These are phyloP conservation scores for Cotesia chilonis DNA, from an alignment of 1,140 invertebrate species.

Conservation along the genomic window DNA sequence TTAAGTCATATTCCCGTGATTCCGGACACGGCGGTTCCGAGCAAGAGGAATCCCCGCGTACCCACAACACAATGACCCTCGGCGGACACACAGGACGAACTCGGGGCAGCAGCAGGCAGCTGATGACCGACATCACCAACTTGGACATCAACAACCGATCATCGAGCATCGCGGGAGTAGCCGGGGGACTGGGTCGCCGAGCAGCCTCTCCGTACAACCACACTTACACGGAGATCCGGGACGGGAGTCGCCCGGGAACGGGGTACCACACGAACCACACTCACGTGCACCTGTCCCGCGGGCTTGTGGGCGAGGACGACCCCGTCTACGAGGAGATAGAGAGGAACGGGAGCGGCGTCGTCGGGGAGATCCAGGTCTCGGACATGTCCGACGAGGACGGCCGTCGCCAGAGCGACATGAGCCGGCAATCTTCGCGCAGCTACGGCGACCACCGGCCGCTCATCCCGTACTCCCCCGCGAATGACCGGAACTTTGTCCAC, in stretches of 20 bases:
- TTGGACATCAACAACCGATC: slow-evolving; percentile 46
- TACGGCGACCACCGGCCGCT: slow-evolving; percentile 83
- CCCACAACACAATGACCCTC: slow-evolving; percentile 65
- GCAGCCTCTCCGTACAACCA: slow-evolving; percentile 71
- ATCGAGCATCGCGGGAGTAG: slow-evolving; percentile 24
- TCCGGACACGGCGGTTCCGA: slow-evolving; percentile 73
- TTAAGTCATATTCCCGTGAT: slow-evolving; percentile 74
- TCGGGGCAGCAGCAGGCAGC: slow-evolving; percentile 35
- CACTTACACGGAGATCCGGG: slow-evolving; percentile 73
- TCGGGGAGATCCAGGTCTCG: slow-evolving; percentile 75
- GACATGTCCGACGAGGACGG: slow-evolving; percentile 83
- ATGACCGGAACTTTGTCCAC: slow-evolving; percentile 66
- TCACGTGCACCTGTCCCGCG: slow-evolving; percentile 50
- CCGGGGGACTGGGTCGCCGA: slow-evolving; percentile 48
- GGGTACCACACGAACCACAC: slow-evolving; percentile 34
- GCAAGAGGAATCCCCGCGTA: slow-evolving; percentile 71
- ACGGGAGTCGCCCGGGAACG: slow-evolving; percentile 58
- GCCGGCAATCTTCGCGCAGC: slow-evolving; percentile 78
- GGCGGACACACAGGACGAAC: slow-evolving; percentile 52
- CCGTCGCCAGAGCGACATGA: slow-evolving; percentile 80
- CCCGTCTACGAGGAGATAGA: slow-evolving; percentile 86
- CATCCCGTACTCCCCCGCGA: slow-evolving; percentile 74
- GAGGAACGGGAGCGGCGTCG: slow-evolving; percentile 61
- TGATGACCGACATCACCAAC: slow-evolving; percentile 50
- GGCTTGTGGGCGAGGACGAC: slow-evolving; percentile 70